Percentiles rank a stretch among this genome's conserved stretches.
Evolutionary conservation across 2,888 invertebrate genomes (phyloP).

Genomic region (Pandemis corylana): DNA sequence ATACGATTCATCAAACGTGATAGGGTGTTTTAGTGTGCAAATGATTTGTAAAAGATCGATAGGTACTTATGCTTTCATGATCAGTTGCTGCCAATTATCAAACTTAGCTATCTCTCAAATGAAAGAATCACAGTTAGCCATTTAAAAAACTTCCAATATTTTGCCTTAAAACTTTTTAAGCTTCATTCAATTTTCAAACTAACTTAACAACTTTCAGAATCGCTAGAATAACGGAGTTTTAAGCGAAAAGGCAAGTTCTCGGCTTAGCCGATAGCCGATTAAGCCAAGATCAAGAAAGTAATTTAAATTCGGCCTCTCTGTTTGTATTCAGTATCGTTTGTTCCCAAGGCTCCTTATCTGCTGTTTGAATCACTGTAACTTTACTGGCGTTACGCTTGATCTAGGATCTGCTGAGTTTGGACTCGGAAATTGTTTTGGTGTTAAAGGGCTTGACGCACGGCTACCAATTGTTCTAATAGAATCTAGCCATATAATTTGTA

Average conservation of each 20-base stretch:
- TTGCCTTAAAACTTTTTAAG: background rate
- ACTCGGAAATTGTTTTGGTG: background rate
- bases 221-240: background rate
- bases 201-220: background rate
- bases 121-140: background rate
- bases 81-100: too few relatives aligned
- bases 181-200: background rate
- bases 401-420: background rate
- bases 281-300: constrained; percentile 23
- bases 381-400: background rate
- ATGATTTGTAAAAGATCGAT: too few relatives aligned
- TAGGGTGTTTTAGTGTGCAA: too few relatives aligned
- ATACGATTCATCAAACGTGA: too few relatives aligned
- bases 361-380: constrained; percentile 20
- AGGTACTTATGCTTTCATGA: too few relatives aligned
- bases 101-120: too few relatives aligned
- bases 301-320: constrained; percentile 27
- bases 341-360: background rate
- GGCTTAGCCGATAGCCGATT: constrained; percentile 9
- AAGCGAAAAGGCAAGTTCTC: constrained; percentile 13
- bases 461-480: too few relatives aligned
- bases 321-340: constrained; percentile 26
- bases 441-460: background rate
- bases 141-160: background rate
- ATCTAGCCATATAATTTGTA: too few relatives aligned